Evolutionary conservation across 2,888 invertebrate species (phyloP), one percentile per base, ranked within the genome.

Genomic region (Tiliacea citrago): DNA sequence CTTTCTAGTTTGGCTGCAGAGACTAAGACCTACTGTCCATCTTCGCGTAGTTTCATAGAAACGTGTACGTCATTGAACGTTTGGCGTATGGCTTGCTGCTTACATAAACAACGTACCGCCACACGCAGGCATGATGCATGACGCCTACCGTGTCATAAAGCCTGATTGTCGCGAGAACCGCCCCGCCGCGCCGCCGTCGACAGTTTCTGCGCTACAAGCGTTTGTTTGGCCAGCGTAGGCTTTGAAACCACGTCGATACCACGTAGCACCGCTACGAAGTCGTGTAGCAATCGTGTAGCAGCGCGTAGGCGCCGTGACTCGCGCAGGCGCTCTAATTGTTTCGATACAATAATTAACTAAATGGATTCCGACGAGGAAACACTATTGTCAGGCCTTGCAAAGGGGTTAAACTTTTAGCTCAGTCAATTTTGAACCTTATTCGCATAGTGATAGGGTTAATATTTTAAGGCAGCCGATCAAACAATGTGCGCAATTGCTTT

Each of bases 251-350:
- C 47, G 49, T 29, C 16, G 24, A 24, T 39, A 42, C 16, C 29
- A 21, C 70, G 71, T 70, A 70, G 47, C 72, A 49, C 21, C 8
- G 39, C 72, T 72, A 49, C 29, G 58, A 58, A 21, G 2, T 9
- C 29, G 58, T 16, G 73, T 71, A 73, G 72, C 39, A 49, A 47
- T 39, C 39, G 24, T 13, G 18, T 70, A 53, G 53, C 45, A 45
- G 18, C 18, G 57, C 21, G 49, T 73, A 42, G 39, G 39, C 42
- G 21, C 35, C n/a, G 9, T 16, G 51, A 24, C 8, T 29, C 29
- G 42, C 51, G 21, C 51, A 16, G 10, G 35, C 35, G 69, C 18
- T 49, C 18, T 35, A 42, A 51, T 49, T 39, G 21, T 45, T 68
- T 68, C n/a, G 21, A 24, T 69, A 66, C 21, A 68, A 21, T 49